Conservation (phyloP, 1,140 invertebrate species). For the Sminthurinus signatus region DNA sequence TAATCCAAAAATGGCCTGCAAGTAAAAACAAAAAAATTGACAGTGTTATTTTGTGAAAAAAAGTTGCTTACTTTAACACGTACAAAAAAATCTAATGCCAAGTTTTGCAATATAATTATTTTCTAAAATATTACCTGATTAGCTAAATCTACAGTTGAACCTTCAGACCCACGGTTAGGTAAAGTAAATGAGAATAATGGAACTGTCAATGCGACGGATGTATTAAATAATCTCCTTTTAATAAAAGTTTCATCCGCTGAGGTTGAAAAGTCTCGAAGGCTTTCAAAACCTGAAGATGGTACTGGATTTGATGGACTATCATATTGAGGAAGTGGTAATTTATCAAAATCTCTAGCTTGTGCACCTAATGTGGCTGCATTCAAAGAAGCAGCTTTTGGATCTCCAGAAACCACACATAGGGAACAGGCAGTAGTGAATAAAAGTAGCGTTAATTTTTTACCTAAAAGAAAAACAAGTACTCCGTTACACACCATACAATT, state of each 20-base stretch:
- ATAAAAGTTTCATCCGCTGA: background rate
- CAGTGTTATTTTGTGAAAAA: too few species aligned
- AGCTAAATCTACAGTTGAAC: constrained; percentile 33
- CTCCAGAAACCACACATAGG: background rate
- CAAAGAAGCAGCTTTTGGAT: background rate
- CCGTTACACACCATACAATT: too few species aligned
- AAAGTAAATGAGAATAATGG: constrained; percentile 33
- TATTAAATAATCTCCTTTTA: constrained; percentile 23
- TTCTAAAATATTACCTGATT: constrained; percentile 28
- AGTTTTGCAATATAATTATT: too few species aligned
- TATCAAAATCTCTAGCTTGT: background rate
- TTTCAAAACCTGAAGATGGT: background rate
- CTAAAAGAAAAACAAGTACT: too few species aligned
- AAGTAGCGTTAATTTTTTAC: too few species aligned
- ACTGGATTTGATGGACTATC: background rate
- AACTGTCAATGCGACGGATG: constrained; percentile 28
- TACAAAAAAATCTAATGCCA: too few species aligned
- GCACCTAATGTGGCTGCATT: background rate
- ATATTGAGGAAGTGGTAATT: background rate
- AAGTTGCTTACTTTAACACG: too few species aligned
- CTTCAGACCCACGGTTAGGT: constrained; percentile 23
- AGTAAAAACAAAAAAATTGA: background rate
- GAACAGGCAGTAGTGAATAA: too few species aligned
- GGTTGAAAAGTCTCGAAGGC: background rate
- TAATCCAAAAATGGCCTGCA: constrained; percentile 33